Evolutionary conservation across 2,797 vertebrate genomes (phyloP).

Genomic region (Oreochromis grahami): DNA sequence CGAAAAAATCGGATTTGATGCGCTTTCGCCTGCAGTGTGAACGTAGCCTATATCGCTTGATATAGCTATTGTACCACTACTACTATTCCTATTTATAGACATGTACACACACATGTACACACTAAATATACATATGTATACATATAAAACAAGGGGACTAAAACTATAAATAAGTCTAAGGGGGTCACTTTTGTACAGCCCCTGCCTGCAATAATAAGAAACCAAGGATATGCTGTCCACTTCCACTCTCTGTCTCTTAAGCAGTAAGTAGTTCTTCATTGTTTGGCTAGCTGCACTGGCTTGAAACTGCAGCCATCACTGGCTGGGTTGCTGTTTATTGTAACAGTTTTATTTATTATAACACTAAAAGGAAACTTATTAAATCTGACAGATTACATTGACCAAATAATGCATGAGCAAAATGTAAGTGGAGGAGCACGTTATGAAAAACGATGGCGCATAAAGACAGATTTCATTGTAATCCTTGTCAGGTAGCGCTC

Average conservation of each 20-base stretch:
- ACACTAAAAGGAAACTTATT: neutral
- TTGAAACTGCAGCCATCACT: neutral
- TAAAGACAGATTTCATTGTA: conserved; percentile 21
- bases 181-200: neutral
- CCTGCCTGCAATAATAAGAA: neutral
- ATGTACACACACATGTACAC: no score
- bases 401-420: neutral
- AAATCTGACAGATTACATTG: neutral
- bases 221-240: neutral
- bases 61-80: no score
- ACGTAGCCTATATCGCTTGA: no score
- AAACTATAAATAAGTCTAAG: neutral
- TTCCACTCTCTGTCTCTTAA: neutral
- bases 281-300: neutral
- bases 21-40: no score
- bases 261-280: neutral
- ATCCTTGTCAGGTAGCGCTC: conserved; percentile 47
- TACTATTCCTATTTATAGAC: no score
- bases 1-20: no score
- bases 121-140: no score
- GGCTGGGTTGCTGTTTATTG: neutral
- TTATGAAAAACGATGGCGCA: neutral
- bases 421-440: neutral
- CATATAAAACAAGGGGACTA: neutral
- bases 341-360: neutral